A percentile compares a stretch with the other conserved stretches of the same genome.
These are phyloP conservation scores for Psophia crepitans DNA, from an alignment of 2,113 vertebrate species.

Conservation along the genomic window DNA sequence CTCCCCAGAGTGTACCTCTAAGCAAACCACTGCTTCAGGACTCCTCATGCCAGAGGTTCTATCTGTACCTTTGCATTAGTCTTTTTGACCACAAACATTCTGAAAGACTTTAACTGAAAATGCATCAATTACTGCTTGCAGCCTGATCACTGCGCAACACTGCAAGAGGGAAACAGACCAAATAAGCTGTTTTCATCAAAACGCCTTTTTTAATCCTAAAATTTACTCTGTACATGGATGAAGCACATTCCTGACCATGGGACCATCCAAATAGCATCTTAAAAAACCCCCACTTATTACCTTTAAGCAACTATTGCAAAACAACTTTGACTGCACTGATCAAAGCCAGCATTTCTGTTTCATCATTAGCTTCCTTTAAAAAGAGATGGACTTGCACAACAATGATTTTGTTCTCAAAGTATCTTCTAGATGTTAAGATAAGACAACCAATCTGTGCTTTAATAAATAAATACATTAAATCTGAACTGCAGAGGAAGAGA, in stretches of 20 bases:
- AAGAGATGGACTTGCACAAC: background rate
- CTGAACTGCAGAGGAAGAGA: background rate
- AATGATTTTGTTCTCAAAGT: background rate
- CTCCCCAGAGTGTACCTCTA: background rate
- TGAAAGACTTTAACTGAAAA: background rate
- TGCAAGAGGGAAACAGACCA: background rate
- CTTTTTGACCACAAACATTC: background rate
- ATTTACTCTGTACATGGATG: background rate
- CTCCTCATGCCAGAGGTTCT: background rate
- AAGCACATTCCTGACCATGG: fast-evolving
- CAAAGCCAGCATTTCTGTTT: background rate
- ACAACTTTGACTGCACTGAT: background rate
- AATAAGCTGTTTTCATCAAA: background rate
- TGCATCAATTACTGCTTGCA: background rate
- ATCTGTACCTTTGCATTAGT: background rate
- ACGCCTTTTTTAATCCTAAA: background rate
- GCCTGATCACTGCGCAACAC: background rate
- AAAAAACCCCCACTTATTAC: background rate
- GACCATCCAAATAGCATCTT: background rate
- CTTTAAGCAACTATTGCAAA: background rate
- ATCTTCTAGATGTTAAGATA: background rate
- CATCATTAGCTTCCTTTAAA: background rate
- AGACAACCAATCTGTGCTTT: background rate
- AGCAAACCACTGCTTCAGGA: background rate
- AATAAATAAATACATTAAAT: conserved; percentile 9